A percentile compares a stretch with the other conserved stretches of the same genome.
These are phyloP conservation scores for Myanophis thanlyinensis DNA, from an alignment of 2,113 vertebrate species.

Conservation along the genomic window DNA sequence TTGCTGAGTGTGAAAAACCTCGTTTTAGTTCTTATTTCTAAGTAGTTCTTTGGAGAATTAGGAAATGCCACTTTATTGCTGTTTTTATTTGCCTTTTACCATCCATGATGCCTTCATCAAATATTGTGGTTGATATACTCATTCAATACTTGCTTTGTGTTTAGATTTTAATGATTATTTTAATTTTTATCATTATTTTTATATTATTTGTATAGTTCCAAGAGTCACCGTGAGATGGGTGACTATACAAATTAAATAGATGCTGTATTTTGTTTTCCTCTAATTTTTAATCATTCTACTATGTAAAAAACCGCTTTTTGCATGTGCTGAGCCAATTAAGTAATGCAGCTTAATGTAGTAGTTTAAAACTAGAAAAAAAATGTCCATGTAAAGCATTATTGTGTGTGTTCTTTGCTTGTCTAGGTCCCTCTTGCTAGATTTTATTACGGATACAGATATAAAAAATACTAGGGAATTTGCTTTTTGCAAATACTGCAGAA, in stretches of 20 bases:
- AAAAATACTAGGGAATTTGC: background rate
- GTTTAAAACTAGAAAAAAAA: background rate
- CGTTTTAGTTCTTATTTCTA: conserved; percentile 48
- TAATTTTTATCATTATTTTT: background rate
- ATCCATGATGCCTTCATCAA: background rate
- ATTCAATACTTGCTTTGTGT: background rate
- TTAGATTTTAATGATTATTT: background rate
- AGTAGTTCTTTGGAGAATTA: background rate
- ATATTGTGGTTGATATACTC: background rate
- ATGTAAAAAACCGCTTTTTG: conserved; percentile 34
- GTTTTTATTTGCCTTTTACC: conserved; percentile 9
- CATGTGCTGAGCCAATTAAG: conserved; percentile 21
- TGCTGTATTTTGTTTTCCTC: background rate
- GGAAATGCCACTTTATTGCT: conserved; percentile 35
- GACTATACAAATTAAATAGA: background rate
- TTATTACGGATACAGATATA: background rate
- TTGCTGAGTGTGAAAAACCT: conserved; percentile 22
- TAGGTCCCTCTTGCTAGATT: background rate
- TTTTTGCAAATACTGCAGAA: background rate
- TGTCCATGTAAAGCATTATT: background rate
- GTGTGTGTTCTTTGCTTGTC: background rate
- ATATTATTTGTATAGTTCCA: background rate
- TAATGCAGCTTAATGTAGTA: conserved; percentile 39
- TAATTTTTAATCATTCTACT: background rate
- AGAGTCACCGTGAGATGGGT: background rate